Evolutionary conservation across 2,113 vertebrate species (phyloP).

Genomic region (Percina caprodes): DNA sequence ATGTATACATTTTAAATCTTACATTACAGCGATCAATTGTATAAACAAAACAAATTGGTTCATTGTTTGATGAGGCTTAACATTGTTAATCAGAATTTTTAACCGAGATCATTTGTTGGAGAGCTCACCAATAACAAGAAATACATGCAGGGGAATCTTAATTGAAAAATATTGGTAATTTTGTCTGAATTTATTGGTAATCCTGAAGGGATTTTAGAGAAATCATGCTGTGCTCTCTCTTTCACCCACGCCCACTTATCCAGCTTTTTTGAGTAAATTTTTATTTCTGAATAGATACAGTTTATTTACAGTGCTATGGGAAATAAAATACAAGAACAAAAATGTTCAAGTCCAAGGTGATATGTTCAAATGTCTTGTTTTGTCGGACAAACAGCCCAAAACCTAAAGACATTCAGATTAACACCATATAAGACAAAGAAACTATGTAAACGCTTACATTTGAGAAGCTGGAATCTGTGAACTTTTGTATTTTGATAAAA

Average conservation of each 20-base stretch:
- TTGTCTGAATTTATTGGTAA: slow-evolving; percentile 12
- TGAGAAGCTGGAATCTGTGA: not conserved
- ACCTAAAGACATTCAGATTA: not conserved
- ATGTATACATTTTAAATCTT: slow-evolving; percentile 53
- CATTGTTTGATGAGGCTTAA: slow-evolving; percentile 9
- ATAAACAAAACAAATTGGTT: slow-evolving; percentile 43
- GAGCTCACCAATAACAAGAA: not conserved
- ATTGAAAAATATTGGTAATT: not conserved
- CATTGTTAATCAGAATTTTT: not conserved
- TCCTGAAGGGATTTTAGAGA: not conserved
- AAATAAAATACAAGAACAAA: not conserved
- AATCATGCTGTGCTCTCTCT: not conserved
- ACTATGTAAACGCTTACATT: not conserved
- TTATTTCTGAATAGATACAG: not conserved
- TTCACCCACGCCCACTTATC: not conserved
- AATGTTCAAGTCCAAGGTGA: not conserved
- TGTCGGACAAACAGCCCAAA: not conserved
- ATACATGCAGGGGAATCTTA: not conserved
- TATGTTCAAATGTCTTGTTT: not conserved
- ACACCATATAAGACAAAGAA: not conserved
- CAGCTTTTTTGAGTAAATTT: not conserved
- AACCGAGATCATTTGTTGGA: not conserved
- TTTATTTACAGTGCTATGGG: not conserved
- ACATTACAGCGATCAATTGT: slow-evolving; percentile 43
- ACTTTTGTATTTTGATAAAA: not conserved